Evolutionary conservation across 2,797 vertebrate genomes (phyloP).

Genomic region (Uromys caudimaculatus): DNA sequence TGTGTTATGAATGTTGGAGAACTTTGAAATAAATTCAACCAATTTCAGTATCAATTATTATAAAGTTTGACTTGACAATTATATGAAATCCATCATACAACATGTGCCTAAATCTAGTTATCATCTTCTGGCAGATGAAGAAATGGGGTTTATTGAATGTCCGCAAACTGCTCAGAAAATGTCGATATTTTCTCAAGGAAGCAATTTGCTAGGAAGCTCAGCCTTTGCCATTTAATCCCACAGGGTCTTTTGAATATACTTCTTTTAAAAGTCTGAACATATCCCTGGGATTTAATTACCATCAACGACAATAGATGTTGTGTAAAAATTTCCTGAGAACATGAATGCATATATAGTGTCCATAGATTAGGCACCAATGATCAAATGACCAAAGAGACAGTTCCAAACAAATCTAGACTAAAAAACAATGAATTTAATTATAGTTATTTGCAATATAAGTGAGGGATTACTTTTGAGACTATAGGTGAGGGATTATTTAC

Average conservation of each 20-base stretch:
- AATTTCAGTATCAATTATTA: not conserved
- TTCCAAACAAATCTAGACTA: not conserved
- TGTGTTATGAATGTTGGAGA: not conserved
- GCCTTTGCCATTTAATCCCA: not conserved
- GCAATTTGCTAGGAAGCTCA: not conserved
- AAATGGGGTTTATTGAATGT: not conserved
- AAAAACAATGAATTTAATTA: not conserved
- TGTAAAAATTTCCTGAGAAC: not conserved
- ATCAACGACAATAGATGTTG: not conserved
- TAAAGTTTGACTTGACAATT: not conserved
- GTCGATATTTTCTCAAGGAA: not conserved
- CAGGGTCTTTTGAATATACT: not conserved
- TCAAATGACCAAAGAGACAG: not conserved
- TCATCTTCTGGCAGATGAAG: not conserved
- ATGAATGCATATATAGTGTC: not conserved
- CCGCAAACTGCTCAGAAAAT: not conserved
- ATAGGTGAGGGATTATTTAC: not conserved
- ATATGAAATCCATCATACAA: fast-evolving
- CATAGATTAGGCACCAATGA: not conserved
- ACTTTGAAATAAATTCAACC: constrained; percentile 39
- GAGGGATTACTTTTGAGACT: not conserved
- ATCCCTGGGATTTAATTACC: not conserved
- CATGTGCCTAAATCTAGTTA: not conserved
- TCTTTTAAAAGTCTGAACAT: not conserved
- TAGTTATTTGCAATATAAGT: not conserved